Base-by-base conservation (phyloP, 2,113 vertebrate species). In the Guaruba guarouba region DNA sequence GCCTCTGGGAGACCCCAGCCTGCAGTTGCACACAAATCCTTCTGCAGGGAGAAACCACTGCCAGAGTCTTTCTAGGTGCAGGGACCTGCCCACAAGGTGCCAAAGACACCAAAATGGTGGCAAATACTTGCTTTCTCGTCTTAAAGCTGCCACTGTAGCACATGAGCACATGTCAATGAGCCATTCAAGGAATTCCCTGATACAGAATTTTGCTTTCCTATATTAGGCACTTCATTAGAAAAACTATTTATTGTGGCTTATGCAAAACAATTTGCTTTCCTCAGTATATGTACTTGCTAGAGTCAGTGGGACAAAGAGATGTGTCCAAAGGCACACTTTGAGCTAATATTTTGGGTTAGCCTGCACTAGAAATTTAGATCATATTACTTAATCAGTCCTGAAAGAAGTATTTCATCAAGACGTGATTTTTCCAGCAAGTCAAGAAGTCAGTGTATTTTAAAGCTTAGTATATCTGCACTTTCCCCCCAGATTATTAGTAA, bases 141-240 rank as follows among this genome's bases (percentile, higher is more conserved):
- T 70, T 75, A 73, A 84, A 95, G 78, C 73, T 88, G 62, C 73
- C 28, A 73, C 51, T 43, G 24, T 59, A 81, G 90, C 37, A 78
- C 82, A 33, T 28, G 52, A 80, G 63, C 75, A 68, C 51, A 28
- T 43, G 68, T 33, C 7, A 2, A 43, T 48, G 81, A 87, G 52
- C 71, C 81, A 55, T 52, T 77, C 61, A 79, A 95, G 18, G 73
- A 92, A 92, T 48, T 84, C 90, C 90, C 80, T 91, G 92, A 93
- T 37, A 67, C 0, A 87, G 59, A 89, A n/a, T 62, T 75, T 86
- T 85, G 63, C 37, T 94, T 87, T 2, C 2, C n/a, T 87, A 6
- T 64, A 55, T 85, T 94, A 95, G 95, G 96, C 96, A 96, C 95
- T 95, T 96, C 23, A 31, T 74, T 82, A 82, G 49, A 82, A 67